These are phyloP conservation scores for Sebastes schlegelii DNA, from an alignment of 2,113 vertebrate genomes.

Conservation along the genomic window DNA sequence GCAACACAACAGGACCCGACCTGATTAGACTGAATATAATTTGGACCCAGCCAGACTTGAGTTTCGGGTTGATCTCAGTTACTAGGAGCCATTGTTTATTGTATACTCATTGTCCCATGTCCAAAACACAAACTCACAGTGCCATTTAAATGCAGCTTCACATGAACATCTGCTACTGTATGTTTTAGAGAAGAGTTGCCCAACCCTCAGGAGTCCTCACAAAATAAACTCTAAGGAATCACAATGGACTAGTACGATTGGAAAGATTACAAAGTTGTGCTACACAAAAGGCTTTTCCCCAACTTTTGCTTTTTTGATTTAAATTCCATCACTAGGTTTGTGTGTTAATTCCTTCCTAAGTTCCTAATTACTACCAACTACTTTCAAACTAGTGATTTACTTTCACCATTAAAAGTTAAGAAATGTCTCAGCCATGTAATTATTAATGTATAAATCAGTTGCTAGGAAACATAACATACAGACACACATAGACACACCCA, in stretches of 20 bases:
- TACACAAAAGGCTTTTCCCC: background rate
- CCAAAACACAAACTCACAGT: background rate
- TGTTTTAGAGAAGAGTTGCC: too few species aligned
- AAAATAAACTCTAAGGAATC: too few species aligned
- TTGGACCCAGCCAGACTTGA: background rate
- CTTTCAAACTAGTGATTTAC: background rate
- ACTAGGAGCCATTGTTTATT: background rate
- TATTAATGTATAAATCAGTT: too few species aligned
- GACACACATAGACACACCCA: too few species aligned
- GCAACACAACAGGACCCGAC: background rate
- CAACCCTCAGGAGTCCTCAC: too few species aligned
- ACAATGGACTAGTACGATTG: too few species aligned
- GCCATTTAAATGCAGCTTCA: background rate
- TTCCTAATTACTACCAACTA: background rate
- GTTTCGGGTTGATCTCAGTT: background rate
- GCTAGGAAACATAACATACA: too few species aligned
- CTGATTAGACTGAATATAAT: background rate
- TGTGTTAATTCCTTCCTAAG: background rate
- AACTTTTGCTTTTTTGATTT: too few species aligned
- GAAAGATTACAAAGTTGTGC: too few species aligned
- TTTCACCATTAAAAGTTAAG: background rate
- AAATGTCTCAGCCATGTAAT: too few species aligned
- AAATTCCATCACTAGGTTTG: background rate
- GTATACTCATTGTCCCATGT: background rate
- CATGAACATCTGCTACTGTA: background rate